phyloP scores from a whole-genome alignment of 1,140 invertebrate species.

The Thaumatotibia leucotreta region DNA sequence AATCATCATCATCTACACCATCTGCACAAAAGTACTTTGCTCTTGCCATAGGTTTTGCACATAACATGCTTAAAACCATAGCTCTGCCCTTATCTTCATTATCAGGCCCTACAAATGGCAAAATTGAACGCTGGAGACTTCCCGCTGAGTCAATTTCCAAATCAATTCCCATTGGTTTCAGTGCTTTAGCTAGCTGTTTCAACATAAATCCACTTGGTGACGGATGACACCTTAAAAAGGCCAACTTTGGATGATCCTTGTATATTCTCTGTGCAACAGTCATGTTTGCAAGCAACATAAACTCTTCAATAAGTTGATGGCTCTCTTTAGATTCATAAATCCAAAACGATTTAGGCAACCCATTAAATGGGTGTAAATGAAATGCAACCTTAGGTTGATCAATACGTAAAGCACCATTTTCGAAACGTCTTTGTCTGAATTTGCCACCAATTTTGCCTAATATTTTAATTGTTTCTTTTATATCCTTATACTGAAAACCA shows the following conservation, averaged over 20 bases:
- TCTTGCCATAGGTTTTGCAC: conserved; percentile 90
- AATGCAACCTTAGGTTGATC: conserved; percentile 91
- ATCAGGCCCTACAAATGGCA: conserved; percentile 70
- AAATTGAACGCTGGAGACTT: conserved; percentile 75
- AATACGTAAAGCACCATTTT: conserved; percentile 86
- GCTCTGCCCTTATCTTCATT: conserved; percentile 75
- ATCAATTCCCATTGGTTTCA: conserved; percentile 81
- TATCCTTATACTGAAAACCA: conserved; percentile 77
- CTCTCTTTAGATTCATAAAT: conserved; percentile 81
- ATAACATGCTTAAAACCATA: conserved; percentile 83
- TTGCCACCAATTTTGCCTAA: conserved; percentile 83
- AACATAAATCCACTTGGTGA: conserved; percentile 83
- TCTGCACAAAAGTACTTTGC: conserved; percentile 80
- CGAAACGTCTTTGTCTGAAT: conserved; percentile 83
- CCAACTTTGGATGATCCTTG: conserved; percentile 81
- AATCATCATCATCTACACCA: conserved; percentile 75
- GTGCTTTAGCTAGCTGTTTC: conserved; percentile 78
- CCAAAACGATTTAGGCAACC: conserved; percentile 78
- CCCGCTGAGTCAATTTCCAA: conserved; percentile 83
- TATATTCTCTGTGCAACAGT: conserved; percentile 89
- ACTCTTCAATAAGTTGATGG: conserved; percentile 94
- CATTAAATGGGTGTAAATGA: conserved; percentile 80
- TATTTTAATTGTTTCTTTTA: conserved; percentile 79
- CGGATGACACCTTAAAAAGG: conserved; percentile 89
- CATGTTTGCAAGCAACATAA: conserved; percentile 96